These are phyloP conservation scores for Malacoctenus gilli DNA, from an alignment of 2,797 vertebrate species.

Conservation along the genomic window DNA sequence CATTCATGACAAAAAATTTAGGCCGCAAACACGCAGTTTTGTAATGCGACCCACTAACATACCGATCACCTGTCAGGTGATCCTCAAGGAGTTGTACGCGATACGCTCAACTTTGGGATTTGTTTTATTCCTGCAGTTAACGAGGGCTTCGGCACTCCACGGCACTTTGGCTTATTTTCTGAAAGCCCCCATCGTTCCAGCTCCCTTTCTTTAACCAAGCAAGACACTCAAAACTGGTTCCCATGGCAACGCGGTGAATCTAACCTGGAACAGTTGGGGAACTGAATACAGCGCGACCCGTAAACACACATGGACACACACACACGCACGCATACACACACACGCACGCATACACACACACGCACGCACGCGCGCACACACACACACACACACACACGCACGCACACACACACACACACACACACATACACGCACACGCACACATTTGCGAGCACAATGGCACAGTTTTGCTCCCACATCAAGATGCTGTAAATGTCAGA, in stretches of 20 bases:
- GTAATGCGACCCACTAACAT: conserved; percentile 41
- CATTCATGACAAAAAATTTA: conserved; percentile 39
- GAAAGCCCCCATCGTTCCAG: conserved; percentile 47
- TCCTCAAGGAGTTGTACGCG: not conserved
- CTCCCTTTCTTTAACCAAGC: conserved; percentile 58
- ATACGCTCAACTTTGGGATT: conserved; percentile 16
- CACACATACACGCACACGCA: conserved; percentile 50
- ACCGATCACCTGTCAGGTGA: conserved; percentile 29
- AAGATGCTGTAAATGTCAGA: conserved; percentile 56
- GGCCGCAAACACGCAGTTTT: conserved; percentile 43
- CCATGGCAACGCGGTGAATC: conserved; percentile 69
- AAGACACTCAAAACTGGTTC: conserved; percentile 71
- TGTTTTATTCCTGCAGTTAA: conserved; percentile 2
- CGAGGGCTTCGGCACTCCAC: conserved; percentile 10
- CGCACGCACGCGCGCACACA: conserved; percentile 49
- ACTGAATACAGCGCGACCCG: conserved; percentile 56
- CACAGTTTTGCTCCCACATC: conserved; percentile 35
- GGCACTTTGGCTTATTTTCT: conserved; percentile 45
- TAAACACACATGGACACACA: conserved; percentile 48
- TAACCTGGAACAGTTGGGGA: conserved; percentile 61
- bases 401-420: conserved; percentile 45
- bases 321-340: too few species aligned
- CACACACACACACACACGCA: conserved; percentile 50
- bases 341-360: conserved; percentile 65
- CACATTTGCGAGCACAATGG: conserved; percentile 24